Percentiles rank a stretch among this genome's conserved stretches.
Conservation (phyloP, 2,888 invertebrate genomes). For the Macrosiphum euphorbiae region DNA sequence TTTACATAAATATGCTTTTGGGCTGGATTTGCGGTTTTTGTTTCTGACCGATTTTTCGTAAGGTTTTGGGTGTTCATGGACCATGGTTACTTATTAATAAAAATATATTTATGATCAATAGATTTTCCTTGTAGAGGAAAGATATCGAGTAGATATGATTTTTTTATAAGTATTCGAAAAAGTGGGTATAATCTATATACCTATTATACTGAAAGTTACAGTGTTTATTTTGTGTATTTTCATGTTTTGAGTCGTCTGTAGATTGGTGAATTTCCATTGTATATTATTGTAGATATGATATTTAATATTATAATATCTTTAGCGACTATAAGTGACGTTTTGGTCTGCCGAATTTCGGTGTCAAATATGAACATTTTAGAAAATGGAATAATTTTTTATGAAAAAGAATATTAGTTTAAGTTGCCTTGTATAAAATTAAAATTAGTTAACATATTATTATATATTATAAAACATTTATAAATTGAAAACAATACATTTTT, state of each 20-base stretch:
- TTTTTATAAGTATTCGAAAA: too few relatives aligned
- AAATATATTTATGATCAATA: too few relatives aligned
- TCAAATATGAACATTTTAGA: neutral
- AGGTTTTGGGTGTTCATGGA: too few relatives aligned
- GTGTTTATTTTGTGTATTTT: neutral
- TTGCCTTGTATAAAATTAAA: too few relatives aligned
- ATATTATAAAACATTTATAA: neutral
- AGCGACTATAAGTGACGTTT: neutral
- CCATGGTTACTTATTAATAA: too few relatives aligned
- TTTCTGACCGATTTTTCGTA: too few relatives aligned
- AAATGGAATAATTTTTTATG: neutral
- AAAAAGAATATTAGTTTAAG: neutral
- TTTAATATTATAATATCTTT: neutral
- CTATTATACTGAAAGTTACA: neutral
- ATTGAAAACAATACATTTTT: neutral
- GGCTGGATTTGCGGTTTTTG: too few relatives aligned
- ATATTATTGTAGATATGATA: neutral
- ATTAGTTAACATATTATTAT: too few relatives aligned
- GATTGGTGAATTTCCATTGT: neutral
- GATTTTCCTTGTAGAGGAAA: too few relatives aligned
- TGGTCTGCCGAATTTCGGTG: neutral
- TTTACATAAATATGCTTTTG: too few relatives aligned
- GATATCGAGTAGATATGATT: too few relatives aligned
- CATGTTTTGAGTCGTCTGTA: neutral
- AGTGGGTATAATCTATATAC: neutral